Conservation (phyloP, 2,888 invertebrate genomes). For the Tricholauxania praeusta region DNA sequence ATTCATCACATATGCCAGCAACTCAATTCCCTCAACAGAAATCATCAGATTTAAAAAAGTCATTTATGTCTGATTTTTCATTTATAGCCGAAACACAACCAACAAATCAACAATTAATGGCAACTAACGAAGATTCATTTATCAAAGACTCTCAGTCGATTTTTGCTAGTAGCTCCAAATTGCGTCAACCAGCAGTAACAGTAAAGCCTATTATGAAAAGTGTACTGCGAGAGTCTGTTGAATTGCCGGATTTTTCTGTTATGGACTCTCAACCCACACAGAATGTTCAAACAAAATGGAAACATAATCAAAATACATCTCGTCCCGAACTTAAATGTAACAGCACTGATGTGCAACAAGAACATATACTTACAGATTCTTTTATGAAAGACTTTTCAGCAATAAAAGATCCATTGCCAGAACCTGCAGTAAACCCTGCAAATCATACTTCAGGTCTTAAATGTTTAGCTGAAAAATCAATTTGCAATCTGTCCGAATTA, state of each 20-base stretch:
- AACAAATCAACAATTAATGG: slow-evolving; percentile 24
- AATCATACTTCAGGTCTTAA: background rate
- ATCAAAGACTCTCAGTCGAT: slow-evolving; percentile 51
- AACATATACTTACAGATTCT: slow-evolving; percentile 49
- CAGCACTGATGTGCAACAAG: background rate
- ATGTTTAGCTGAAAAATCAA: background rate
- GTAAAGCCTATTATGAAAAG: slow-evolving; percentile 6
- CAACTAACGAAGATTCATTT: slow-evolving; percentile 50
- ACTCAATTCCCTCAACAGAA: background rate
- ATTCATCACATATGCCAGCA: too few species aligned
- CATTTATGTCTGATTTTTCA: slow-evolving; percentile 45
- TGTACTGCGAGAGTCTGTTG: slow-evolving; percentile 26
- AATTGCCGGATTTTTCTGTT: slow-evolving; percentile 43
- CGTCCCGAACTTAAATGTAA: too few species aligned
- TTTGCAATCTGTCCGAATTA: too few species aligned
- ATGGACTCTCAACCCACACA: slow-evolving; percentile 34
- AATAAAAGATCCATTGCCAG: slow-evolving; percentile 43
- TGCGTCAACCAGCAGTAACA: background rate
- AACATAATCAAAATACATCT: background rate
- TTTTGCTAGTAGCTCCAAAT: background rate
- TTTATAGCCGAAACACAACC: slow-evolving; percentile 39
- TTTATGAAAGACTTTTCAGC: slow-evolving; percentile 56
- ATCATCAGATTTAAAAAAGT: slow-evolving; percentile 33
- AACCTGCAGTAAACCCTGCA: background rate
- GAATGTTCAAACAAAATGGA: slow-evolving; percentile 27